A percentile compares a stretch with the other conserved stretches of the same genome.
Evolutionary conservation across 2,113 vertebrate genomes (phyloP).

Genomic region (Chaetodon trifascialis): DNA sequence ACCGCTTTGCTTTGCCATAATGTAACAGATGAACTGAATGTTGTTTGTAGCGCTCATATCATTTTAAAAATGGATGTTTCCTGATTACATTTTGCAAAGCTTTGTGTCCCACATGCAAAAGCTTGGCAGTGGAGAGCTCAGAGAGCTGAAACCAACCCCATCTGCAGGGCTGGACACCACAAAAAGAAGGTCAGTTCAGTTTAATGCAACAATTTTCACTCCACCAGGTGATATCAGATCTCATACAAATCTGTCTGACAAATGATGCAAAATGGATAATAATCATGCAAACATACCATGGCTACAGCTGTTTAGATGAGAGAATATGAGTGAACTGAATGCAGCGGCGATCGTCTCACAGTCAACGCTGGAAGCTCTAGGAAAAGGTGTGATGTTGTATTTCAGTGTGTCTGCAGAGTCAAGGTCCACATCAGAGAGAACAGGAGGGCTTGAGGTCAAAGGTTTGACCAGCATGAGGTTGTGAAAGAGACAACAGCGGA

Average conservation of each 20-base stretch:
- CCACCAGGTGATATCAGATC: constrained; percentile 23
- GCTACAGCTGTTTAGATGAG: neutral
- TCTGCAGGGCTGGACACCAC: neutral
- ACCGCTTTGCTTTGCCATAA: too few relatives aligned
- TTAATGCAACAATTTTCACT: neutral
- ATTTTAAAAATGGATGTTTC: neutral
- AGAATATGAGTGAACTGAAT: neutral
- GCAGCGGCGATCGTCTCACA: neutral
- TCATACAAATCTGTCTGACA: neutral
- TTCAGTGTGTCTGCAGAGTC: constrained; percentile 34
- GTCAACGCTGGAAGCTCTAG: neutral
- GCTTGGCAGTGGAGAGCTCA: too few relatives aligned
- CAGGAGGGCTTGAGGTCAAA: constrained; percentile 18
- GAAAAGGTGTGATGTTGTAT: neutral
- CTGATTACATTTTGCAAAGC: too few relatives aligned
- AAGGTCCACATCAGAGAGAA: constrained; percentile 50
- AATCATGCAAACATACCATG: constrained; percentile 63
- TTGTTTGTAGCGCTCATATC: neutral
- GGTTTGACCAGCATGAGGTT: constrained; percentile 37
- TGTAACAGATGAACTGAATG: neutral
- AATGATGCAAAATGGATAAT: neutral
- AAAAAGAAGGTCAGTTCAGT: neutral
- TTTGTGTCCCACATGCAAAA: too few relatives aligned
- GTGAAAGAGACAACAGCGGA: constrained; percentile 50
- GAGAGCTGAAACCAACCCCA: too few relatives aligned